phyloP scores from a whole-genome alignment of 1,140 invertebrate species.

The Microplitis mediator region DNA sequence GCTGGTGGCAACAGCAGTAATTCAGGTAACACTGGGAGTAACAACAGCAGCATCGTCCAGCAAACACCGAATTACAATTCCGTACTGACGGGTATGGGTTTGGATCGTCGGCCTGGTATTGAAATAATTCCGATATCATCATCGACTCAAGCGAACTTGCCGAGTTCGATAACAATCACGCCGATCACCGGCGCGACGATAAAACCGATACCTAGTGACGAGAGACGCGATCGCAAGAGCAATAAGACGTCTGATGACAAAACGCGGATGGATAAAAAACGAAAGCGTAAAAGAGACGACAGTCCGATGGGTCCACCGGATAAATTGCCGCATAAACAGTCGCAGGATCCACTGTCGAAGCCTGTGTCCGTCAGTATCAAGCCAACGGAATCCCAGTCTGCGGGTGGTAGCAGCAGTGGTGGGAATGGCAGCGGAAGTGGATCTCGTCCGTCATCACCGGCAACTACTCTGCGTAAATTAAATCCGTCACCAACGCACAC shows the following conservation, averaged over 20 bases:
- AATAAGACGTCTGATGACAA: constrained; percentile 60
- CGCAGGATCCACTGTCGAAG: constrained; percentile 71
- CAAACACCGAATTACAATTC: constrained; percentile 67
- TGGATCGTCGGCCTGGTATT: constrained; percentile 76
- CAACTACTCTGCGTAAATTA: constrained; percentile 70
- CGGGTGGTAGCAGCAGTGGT: constrained; percentile 43
- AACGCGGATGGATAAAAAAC: constrained; percentile 76
- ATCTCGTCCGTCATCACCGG: constrained; percentile 68
- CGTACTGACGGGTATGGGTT: constrained; percentile 67
- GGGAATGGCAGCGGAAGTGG: constrained; percentile 29
- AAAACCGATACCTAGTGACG: constrained; percentile 64
- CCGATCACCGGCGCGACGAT: constrained; percentile 70
- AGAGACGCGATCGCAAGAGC: constrained; percentile 70
- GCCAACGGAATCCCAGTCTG: constrained; percentile 69
- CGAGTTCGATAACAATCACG: constrained; percentile 84
- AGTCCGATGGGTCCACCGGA: constrained; percentile 84
- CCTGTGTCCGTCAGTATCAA: constrained; percentile 77
- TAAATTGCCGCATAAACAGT: constrained; percentile 73
- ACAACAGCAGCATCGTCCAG: constrained; percentile 30
- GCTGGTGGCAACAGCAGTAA: too few relatives aligned
- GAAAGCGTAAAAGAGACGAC: constrained; percentile 78
- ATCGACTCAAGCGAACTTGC: constrained; percentile 66
- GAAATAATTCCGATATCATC: constrained; percentile 80
- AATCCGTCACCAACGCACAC: constrained; percentile 74
- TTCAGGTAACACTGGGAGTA: too few relatives aligned